phyloP scores from a whole-genome alignment of 2,888 invertebrate species.

The Tetrapedia diversipes region DNA sequence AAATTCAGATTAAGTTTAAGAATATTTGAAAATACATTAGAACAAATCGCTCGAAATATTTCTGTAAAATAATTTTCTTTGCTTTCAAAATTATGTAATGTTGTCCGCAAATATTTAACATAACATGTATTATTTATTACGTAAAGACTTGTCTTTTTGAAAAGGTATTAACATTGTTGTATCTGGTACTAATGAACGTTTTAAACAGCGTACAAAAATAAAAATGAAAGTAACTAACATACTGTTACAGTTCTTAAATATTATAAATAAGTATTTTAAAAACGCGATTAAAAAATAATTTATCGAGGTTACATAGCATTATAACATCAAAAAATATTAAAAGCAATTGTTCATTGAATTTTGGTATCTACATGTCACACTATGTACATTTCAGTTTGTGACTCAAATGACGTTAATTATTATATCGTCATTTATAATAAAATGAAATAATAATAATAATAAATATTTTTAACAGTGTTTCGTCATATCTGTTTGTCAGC shows the following conservation, averaged over 20 bases:
- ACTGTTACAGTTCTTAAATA: slow-evolving; percentile 11
- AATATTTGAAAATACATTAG: neutral
- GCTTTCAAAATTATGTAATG: neutral
- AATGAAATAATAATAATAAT: slow-evolving; percentile 21
- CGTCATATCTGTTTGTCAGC: neutral
- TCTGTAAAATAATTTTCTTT: neutral
- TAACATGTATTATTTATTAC: slow-evolving; percentile 5
- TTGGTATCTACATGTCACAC: slow-evolving; percentile 12
- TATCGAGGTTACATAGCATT: slow-evolving; percentile 2
- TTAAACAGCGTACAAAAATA: neutral
- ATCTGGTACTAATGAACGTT: neutral
- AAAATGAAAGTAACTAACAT: neutral
- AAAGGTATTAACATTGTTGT: neutral
- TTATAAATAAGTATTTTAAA: slow-evolving; percentile 23
- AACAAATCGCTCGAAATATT: neutral
- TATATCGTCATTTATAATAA: neutral
- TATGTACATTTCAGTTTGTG: slow-evolving; percentile 7
- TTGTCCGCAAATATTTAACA: neutral
- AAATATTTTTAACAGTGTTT: slow-evolving; percentile 28
- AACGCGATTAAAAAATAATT: slow-evolving; percentile 19
- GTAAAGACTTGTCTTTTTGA: neutral
- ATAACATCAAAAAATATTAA: slow-evolving; percentile 18
- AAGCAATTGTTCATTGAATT: neutral
- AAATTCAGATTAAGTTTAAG: neutral
- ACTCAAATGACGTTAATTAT: no score